These are phyloP conservation scores for Lacanobia wlatinum DNA, from an alignment of 2,888 invertebrate genomes.

Conservation along the genomic window DNA sequence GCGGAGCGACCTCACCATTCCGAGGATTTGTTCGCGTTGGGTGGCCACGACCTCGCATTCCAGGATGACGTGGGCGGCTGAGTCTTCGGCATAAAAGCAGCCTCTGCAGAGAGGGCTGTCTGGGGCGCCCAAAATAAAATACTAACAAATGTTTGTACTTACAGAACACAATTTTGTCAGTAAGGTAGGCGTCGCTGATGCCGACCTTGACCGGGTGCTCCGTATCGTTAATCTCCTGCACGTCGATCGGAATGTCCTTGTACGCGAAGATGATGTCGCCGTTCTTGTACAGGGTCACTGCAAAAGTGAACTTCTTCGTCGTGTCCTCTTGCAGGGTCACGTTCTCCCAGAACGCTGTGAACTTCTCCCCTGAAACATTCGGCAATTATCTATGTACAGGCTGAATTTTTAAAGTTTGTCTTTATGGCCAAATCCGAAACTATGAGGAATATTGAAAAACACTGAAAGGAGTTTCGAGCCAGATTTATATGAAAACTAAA, in stretches of 20 bases:
- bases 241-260: conserved; percentile 94
- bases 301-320: conserved; percentile 96
- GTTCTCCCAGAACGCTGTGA: conserved; percentile 98
- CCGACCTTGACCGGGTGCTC: conserved; percentile 99
- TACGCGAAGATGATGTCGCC: conserved; percentile 98
- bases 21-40: too few relatives aligned
- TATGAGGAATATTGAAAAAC: too few relatives aligned
- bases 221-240: conserved; percentile 94
- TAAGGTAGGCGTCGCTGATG: conserved; percentile 99
- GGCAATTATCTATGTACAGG: background rate
- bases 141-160: conserved; percentile 81
- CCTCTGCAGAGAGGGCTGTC: too few relatives aligned
- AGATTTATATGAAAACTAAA: too few relatives aligned
- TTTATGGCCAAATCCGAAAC: too few relatives aligned
- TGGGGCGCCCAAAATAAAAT: too few relatives aligned
- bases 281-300: conserved; percentile 95
- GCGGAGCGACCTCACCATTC: too few relatives aligned
- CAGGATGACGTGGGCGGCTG: too few relatives aligned
- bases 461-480: too few relatives aligned
- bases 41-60: too few relatives aligned
- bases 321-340: conserved; percentile 95
- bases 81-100: too few relatives aligned
- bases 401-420: too few relatives aligned
- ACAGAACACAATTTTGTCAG: conserved; percentile 96
- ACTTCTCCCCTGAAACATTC: conserved; percentile 93